Percentiles rank a stretch among this genome's conserved stretches.
These are phyloP conservation scores for Noctua fimbriata DNA, from an alignment of 2,888 invertebrate species.

Conservation along the genomic window DNA sequence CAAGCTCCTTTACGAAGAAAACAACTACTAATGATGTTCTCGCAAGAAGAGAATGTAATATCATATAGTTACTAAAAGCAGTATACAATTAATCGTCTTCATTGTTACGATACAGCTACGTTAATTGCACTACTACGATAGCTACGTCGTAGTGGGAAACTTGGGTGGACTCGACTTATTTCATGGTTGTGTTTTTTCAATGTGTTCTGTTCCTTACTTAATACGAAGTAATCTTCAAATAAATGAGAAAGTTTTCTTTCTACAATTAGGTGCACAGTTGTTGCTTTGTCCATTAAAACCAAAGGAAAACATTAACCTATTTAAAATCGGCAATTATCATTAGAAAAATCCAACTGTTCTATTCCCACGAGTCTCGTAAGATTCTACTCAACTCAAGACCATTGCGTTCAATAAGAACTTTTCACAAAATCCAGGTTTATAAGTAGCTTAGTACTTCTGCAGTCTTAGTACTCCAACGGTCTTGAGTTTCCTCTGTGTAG, in stretches of 20 bases:
- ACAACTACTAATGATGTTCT: not conserved
- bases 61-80: not conserved
- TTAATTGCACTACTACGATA: conserved; percentile 16
- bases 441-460: conserved; percentile 20
- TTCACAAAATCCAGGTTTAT: conserved; percentile 33
- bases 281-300: not conserved
- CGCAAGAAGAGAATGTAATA: conserved; percentile 10
- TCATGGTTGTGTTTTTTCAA: not conserved
- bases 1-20: not conserved
- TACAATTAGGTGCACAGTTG: not conserved
- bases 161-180: not conserved
- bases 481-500: conserved; percentile 33
- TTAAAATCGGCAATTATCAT: not conserved
- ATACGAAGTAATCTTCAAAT: not conserved
- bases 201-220: not conserved
- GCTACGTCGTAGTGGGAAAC: conserved; percentile 32
- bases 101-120: conserved; percentile 48
- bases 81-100: not conserved
- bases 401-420: conserved; percentile 31
- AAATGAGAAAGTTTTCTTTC: not conserved
- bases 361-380: conserved; percentile 16
- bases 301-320: not conserved
- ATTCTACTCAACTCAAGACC: conserved; percentile 21
- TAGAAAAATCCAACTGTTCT: not conserved
- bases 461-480: conserved; percentile 37